Evolutionary conservation across 2,797 vertebrate species (phyloP).

Genomic region (Nothura maculosa): DNA sequence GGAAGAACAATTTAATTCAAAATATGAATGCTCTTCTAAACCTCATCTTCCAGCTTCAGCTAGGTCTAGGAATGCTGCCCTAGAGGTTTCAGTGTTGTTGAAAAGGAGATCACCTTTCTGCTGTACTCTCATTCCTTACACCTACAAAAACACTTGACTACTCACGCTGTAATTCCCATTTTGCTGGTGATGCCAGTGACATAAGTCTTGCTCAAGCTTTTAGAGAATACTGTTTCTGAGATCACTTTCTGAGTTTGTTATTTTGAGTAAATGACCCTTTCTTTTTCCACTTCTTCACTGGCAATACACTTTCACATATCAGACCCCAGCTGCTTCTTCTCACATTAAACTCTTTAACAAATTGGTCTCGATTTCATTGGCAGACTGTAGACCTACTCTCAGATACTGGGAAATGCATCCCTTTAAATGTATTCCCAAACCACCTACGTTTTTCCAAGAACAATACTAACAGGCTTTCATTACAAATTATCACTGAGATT

Average conservation of each 20-base stretch:
- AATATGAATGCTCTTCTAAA: not conserved
- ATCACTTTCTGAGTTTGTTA: not conserved
- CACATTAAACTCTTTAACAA: not conserved
- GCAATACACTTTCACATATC: not conserved
- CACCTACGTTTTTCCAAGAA: not conserved
- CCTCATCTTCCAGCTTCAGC: not conserved
- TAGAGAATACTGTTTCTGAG: not conserved
- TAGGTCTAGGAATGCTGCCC: not conserved
- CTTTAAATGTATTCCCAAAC: too few species aligned
- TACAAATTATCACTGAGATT: not conserved
- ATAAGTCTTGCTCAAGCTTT: not conserved
- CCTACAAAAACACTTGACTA: not conserved
- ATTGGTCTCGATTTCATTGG: not conserved
- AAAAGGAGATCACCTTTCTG: not conserved
- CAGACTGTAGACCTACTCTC: not conserved
- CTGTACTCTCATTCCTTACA: not conserved
- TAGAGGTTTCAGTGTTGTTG: not conserved
- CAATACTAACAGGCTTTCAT: not conserved
- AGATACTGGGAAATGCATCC: not conserved
- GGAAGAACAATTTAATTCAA: not conserved
- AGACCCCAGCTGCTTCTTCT: not conserved
- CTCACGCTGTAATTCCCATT: not conserved
- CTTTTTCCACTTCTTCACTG: not conserved
- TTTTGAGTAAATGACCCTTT: not conserved
- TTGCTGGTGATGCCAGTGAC: not conserved